Conservation (phyloP, 2,888 invertebrate species). For the Plutella xylostella region DNA sequence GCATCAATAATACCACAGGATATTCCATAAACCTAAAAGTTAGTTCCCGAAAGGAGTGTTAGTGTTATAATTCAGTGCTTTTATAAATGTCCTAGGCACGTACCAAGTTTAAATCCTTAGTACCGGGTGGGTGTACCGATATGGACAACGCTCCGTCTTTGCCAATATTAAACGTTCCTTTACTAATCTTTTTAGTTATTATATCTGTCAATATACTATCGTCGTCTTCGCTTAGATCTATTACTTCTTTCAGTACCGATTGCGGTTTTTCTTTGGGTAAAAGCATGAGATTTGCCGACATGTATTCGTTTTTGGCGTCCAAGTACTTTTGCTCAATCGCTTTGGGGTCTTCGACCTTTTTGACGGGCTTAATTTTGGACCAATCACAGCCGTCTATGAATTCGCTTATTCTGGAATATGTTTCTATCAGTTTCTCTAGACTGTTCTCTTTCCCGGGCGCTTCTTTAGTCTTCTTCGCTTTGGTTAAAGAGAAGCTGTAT, state of each 20-base stretch:
- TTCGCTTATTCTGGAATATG: conserved; percentile 59
- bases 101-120: conserved; percentile 43
- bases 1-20: no score
- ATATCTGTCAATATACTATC: conserved; percentile 41
- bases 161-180: conserved; percentile 49
- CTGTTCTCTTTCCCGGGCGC: conserved; percentile 42
- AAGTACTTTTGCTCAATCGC: conserved; percentile 55
- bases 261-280: conserved; percentile 49
- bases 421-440: conserved; percentile 50
- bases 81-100: conserved; percentile 22
- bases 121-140: conserved; percentile 44
- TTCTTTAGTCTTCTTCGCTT: conserved; percentile 32
- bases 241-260: conserved; percentile 46
- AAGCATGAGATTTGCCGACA: conserved; percentile 55
- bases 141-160: conserved; percentile 59
- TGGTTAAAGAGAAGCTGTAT: conserved; percentile 38
- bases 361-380: conserved; percentile 42
- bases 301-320: conserved; percentile 61
- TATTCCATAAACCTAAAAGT: no score
- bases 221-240: conserved; percentile 54
- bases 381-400: conserved; percentile 64
- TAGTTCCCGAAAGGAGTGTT: no score
- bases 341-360: conserved; percentile 41
- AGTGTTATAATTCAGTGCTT: no score
- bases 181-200: conserved; percentile 42